These are phyloP conservation scores for Babylonia areolata DNA, from an alignment of 1,140 invertebrate genomes.

Conservation along the genomic window DNA sequence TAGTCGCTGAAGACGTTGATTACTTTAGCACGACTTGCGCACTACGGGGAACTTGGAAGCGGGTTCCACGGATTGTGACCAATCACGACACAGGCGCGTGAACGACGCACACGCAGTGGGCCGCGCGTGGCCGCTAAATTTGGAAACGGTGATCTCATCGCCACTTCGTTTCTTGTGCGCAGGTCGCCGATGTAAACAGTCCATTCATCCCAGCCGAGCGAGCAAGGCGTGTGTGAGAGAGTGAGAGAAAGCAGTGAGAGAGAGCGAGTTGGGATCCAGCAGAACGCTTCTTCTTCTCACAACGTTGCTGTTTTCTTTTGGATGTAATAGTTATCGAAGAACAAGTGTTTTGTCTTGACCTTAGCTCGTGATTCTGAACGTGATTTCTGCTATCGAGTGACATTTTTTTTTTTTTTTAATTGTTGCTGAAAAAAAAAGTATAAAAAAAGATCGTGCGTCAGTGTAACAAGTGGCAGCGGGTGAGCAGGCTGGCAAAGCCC, in stretches of 20 bases:
- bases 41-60: neutral
- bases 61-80: neutral
- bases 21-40: neutral
- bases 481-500: neutral
- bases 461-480: too few relatives aligned
- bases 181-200: constrained; percentile 31
- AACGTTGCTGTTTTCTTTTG: neutral
- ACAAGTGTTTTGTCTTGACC: neutral
- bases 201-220: constrained; percentile 33
- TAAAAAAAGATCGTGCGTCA: too few relatives aligned
- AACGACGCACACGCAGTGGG: neutral
- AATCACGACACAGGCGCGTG: constrained; percentile 19
- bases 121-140: constrained; percentile 34
- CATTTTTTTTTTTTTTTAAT: too few relatives aligned
- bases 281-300: neutral
- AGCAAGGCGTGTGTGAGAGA: constrained; percentile 35
- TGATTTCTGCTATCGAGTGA: too few relatives aligned
- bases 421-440: too few relatives aligned
- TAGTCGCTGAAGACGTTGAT: neutral
- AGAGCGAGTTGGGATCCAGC: neutral
- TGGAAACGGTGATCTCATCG: constrained; percentile 43
- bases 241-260: constrained; percentile 21
- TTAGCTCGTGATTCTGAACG: neutral
- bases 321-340: neutral
- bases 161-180: neutral